Percentiles rank a stretch among this genome's conserved stretches.
Evolutionary conservation across 2,797 vertebrate species (phyloP).

Genomic region (Cossypha caffra): DNA sequence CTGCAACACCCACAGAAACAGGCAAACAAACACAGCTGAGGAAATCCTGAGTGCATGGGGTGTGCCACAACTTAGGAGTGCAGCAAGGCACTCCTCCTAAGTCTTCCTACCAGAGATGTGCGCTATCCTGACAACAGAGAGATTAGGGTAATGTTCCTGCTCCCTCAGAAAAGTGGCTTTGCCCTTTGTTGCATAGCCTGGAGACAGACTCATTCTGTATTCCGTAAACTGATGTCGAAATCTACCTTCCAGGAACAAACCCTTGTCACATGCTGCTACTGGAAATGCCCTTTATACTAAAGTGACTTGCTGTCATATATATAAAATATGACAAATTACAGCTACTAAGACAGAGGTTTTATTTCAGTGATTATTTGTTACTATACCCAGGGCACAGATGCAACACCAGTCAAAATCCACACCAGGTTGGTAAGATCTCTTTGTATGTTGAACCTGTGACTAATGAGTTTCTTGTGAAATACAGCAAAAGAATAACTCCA

Average conservation of each 20-base stretch:
- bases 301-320: neutral
- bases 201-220: neutral
- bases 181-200: neutral
- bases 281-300: neutral
- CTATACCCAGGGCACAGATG: neutral
- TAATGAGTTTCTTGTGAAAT: neutral
- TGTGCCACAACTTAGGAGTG: neutral
- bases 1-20: neutral
- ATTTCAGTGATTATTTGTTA: neutral
- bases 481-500: neutral
- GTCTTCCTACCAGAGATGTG: accelerated
- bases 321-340: neutral
- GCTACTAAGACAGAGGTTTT: neutral
- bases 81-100: neutral
- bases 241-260: neutral
- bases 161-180: neutral
- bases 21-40: neutral
- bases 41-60: neutral
- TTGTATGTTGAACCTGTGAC: neutral
- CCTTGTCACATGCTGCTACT: neutral
- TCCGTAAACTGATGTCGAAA: neutral
- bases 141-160: neutral
- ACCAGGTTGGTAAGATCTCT: neutral
- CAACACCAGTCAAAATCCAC: neutral
- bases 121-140: neutral